Evolutionary conservation across 2,888 invertebrate genomes (phyloP).

Genomic region (Rhingia rostrata): DNA sequence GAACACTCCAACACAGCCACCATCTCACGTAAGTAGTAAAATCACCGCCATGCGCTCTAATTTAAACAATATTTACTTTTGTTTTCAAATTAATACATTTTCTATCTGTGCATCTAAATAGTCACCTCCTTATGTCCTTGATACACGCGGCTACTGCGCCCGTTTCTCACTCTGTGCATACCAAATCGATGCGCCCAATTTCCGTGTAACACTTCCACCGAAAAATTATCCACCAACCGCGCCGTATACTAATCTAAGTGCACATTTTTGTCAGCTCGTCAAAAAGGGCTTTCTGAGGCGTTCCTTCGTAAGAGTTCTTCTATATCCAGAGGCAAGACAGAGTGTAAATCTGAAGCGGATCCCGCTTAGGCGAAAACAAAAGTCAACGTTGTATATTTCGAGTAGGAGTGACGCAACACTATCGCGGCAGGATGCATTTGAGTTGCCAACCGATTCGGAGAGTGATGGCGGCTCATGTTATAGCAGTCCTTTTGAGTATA

Average conservation of each 20-base stretch:
- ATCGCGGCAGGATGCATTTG: conserved; percentile 85
- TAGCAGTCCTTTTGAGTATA: conserved; percentile 87
- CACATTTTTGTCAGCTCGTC: conserved; percentile 89
- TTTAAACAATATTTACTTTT: conserved; percentile 23
- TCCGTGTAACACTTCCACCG: conserved; percentile 86
- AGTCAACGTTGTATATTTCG: conserved; percentile 47
- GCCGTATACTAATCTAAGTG: conserved; percentile 90
- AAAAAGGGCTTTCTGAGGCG: conserved; percentile 88
- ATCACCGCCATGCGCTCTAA: neutral
- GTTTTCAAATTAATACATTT: conserved; percentile 63
- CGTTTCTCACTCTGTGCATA: conserved; percentile 84
- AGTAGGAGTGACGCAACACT: conserved; percentile 78
- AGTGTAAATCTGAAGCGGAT: conserved; percentile 84
- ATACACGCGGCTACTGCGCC: conserved; percentile 85
- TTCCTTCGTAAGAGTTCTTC: conserved; percentile 88
- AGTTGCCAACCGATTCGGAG: conserved; percentile 83
- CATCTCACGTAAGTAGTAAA: conserved; percentile 87
- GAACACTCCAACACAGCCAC: conserved; percentile 85
- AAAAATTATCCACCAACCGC: conserved; percentile 90
- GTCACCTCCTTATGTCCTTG: conserved; percentile 81
- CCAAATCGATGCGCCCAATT: conserved; percentile 82
- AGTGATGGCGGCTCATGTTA: conserved; percentile 83
- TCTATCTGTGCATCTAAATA: conserved; percentile 69
- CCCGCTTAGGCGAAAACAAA: conserved; percentile 83
- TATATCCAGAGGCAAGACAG: conserved; percentile 87